Evolutionary conservation across 2,797 vertebrate species (phyloP).

Genomic region (Antennarius maculatus): DNA sequence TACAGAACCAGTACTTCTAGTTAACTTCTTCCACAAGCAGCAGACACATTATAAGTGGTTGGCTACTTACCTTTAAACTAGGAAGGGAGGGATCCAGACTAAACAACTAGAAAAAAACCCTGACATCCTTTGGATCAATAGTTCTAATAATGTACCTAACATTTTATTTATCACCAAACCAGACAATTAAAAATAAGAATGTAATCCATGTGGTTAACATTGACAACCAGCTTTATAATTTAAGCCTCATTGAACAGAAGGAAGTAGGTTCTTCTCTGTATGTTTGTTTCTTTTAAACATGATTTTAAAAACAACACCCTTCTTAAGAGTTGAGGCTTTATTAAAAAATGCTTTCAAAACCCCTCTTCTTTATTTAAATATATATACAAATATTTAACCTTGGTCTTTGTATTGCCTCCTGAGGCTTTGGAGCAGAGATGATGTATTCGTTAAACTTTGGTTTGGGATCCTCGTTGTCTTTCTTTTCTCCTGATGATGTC

Average conservation of each 20-base stretch:
- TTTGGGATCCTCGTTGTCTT: conserved; percentile 75
- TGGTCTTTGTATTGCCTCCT: conserved; percentile 90
- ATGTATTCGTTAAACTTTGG: conserved; percentile 84
- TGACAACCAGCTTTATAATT: not conserved
- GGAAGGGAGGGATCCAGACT: not conserved
- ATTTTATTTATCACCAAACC: not conserved
- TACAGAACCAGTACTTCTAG: conserved; percentile 4
- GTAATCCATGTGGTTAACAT: not conserved
- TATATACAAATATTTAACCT: conserved; percentile 58
- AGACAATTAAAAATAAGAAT: conserved; percentile 7
- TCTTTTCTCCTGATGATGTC: conserved; percentile 88
- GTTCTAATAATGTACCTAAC: not conserved
- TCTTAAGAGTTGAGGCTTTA: not conserved
- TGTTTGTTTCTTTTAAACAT: not conserved
- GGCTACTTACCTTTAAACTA: not conserved
- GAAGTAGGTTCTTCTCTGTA: not conserved
- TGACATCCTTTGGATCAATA: conserved; percentile 5
- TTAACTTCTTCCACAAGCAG: conserved; percentile 1
- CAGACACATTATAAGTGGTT: conserved; percentile 20
- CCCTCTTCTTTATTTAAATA: not conserved
- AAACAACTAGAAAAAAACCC: conserved; percentile 27
- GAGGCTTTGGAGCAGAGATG: conserved; percentile 87
- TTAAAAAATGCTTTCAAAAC: not conserved
- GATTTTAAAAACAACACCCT: not conserved
- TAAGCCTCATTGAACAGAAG: not conserved